phyloP scores from a whole-genome alignment of 2,888 invertebrate genomes.

The Ferdinandea cuprea region DNA sequence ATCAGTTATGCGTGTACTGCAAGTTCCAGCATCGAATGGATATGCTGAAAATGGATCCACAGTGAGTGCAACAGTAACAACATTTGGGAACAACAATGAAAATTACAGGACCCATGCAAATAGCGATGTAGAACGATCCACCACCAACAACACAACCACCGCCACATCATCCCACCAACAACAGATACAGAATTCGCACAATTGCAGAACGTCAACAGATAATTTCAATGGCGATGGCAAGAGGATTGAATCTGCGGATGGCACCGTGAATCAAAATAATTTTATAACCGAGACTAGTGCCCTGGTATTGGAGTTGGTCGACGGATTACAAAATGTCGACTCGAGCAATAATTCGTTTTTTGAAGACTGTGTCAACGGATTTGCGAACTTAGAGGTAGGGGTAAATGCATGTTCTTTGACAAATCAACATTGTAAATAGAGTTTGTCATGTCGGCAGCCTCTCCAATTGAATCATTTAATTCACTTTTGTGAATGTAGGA shows the following conservation, averaged over 20 bases:
- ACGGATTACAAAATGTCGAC: constrained; percentile 60
- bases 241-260: constrained; percentile 31
- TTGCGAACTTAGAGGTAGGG: constrained; percentile 71
- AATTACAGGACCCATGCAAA: constrained; percentile 57
- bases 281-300: constrained; percentile 44
- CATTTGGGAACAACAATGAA: constrained; percentile 69
- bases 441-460: background rate
- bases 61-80: constrained; percentile 31
- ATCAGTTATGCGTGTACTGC: constrained; percentile 71
- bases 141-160: constrained; percentile 35
- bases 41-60: constrained; percentile 63
- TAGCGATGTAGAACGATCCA: constrained; percentile 50
- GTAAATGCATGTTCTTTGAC: background rate
- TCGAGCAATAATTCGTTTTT: constrained; percentile 69
- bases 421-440: background rate
- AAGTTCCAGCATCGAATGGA: constrained; percentile 64
- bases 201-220: constrained; percentile 52
- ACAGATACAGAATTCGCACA: constrained; percentile 54
- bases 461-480: no score
- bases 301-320: constrained; percentile 39
- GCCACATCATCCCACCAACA: constrained; percentile 63
- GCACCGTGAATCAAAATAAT: constrained; percentile 61
- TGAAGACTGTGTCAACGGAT: constrained; percentile 68
- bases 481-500: no score
- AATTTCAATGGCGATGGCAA: constrained; percentile 42